These are phyloP conservation scores for Acrocyrtus sp. DNA, from an alignment of 2,888 invertebrate genomes.

Conservation along the genomic window DNA sequence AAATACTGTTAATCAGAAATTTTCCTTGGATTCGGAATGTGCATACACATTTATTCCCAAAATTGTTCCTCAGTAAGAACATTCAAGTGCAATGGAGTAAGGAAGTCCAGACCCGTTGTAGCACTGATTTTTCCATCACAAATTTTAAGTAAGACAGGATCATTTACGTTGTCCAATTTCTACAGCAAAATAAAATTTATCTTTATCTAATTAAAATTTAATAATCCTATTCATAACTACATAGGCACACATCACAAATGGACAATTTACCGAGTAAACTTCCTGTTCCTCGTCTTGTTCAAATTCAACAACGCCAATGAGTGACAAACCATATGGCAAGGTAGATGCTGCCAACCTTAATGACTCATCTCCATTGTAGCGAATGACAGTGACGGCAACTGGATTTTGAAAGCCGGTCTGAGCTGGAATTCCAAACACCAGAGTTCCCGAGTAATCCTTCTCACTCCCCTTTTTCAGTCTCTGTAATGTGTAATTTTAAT, in stretches of 20 bases:
- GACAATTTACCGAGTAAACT: constrained; percentile 52
- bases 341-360: constrained; percentile 43
- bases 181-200: constrained; percentile 21
- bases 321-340: constrained; percentile 56
- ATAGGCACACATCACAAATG: not conserved
- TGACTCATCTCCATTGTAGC: constrained; percentile 50
- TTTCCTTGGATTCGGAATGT: constrained; percentile 62
- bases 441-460: constrained; percentile 36
- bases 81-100: constrained; percentile 51
- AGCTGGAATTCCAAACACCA: constrained; percentile 57
- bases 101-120: constrained; percentile 57
- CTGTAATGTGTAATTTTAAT: too few relatives aligned
- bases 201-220: constrained; percentile 1
- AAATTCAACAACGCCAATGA: constrained; percentile 61
- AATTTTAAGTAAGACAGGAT: constrained; percentile 59
- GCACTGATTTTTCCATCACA: constrained; percentile 57
- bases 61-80: constrained; percentile 53
- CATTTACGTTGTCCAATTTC: constrained; percentile 55
- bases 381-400: constrained; percentile 57
- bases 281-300: constrained; percentile 59
- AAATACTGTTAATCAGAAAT: constrained; percentile 55
- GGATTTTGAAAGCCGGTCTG: constrained; percentile 46
- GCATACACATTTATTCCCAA: constrained; percentile 57
- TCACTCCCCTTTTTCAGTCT: constrained; percentile 49
- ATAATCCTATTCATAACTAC: not conserved